Evolutionary conservation across 2,888 invertebrate species (phyloP), one percentile per base, ranked within the genome.

Genomic region (Drosophila kanekoi): DNA sequence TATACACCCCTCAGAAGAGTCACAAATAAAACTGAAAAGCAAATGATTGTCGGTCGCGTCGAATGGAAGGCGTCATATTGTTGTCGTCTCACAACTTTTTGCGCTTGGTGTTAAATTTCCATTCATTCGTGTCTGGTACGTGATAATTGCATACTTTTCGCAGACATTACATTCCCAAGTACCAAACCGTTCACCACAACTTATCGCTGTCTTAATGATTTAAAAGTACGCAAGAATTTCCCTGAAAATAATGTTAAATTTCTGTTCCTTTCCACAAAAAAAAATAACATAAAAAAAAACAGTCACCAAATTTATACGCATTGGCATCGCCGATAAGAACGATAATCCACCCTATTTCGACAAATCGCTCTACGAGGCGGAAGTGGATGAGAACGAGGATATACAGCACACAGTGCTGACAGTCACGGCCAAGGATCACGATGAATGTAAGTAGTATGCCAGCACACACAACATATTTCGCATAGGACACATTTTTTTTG

Each of bases 261-360:
- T 48, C 23, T 35, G n/a, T 56, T 6, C 11, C 16, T 49, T 10
- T 13, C 6, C 14, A 37, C 52, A 18, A n/a, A 14, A 28, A 14
- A 52, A 41, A 45, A 18, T n/a, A n/a, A n/a, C n/a, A n/a, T n/a
- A 41, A 20, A 52, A 41, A 45, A 18, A 41, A 10, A n/a, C 95
- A 98, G 98, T 98, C 93, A 98, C 98, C 84, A 98, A 98, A 94
- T 98, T 98, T 94, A 98, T 98, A 93, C 98, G 98, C 88, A 98
- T 99, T 93, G 98, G 97, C 90, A 98, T 99, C 92, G 98, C 98
- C 88, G 99, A 99, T 94, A 98, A 98, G 94, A 99, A 99, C 95
- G 99, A 99, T 95, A 99, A 99, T 94, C 98, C 98, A 74, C 99
- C 99, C 77, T 97, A 97, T 93, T 99, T 99, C 94, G 98, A 98